Base-by-base conservation (phyloP, 2,797 vertebrate genomes). In the Aulostomus chinensis region DNA sequence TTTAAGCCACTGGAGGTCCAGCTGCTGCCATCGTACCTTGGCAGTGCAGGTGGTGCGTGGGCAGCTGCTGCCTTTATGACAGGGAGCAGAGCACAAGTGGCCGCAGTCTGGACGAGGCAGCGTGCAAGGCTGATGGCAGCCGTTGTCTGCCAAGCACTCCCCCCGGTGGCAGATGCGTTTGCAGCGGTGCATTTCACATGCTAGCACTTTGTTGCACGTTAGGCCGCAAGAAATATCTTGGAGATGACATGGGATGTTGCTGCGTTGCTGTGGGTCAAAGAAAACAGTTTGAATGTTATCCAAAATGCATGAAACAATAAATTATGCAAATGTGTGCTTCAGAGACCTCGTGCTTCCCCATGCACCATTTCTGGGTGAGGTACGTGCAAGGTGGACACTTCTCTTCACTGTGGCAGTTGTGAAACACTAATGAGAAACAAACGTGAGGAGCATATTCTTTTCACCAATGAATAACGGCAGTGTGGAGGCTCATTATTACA, bases 361-460 rank as follows among this genome's bases (percentile, higher is more conserved):
- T 98, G 81, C 97, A 99, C 97, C 96, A 99, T 55, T 97, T 99
- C 85, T 97, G 92, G 63, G 92, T 96, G 32, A 99, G 94, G 75
- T 96, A 95, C 2, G 97, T 99, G 89, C 97, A 99, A 1, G 97
- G 97, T 3, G 97, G 96, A 68, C 97, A 99, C 71, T 92, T 97
- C 64, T 98, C 96, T 25, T 99, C 97, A 48, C 86, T 95, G 32
- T 99, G 97, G 89, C 97, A 99, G 66, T 95, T 94, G 86, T 99
- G 97, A 78, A 97, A 96, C 31, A 99, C 97, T 99, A 29, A 81
- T 5, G 9, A 67, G 35, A 78, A 9, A 39, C 1, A 30, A 10
- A 55, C 1, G 28, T 66, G 3, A 43, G 6, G 20, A 42, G 12
- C 2, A 12, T 5, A 18, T 48, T 31, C 2, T 17, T 6, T 5